Conservation (phyloP, 2,113 vertebrate species). For the Calypte anna region DNA sequence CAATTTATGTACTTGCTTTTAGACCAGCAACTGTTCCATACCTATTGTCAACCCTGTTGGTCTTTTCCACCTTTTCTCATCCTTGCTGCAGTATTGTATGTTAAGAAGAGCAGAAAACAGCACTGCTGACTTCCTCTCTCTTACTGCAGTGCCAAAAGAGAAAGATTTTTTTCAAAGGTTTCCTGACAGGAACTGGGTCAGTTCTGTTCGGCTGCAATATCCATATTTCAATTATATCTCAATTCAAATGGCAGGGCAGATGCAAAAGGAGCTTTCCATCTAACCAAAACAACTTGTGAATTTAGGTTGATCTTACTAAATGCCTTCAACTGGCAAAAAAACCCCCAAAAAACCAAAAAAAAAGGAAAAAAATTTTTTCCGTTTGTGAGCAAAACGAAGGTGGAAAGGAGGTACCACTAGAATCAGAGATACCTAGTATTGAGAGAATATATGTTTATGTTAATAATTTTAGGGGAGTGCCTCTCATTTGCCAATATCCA, state of each 20-base stretch:
- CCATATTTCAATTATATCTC: no score
- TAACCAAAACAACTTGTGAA: neutral
- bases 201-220: neutral
- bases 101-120: neutral
- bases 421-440: neutral
- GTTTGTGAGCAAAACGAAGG: neutral
- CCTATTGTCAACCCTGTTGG: neutral
- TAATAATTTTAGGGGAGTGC: neutral
- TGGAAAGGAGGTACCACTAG: neutral
- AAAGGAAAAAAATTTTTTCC: neutral
- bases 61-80: neutral
- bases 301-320: neutral
- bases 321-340: neutral
- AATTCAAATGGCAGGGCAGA: neutral
- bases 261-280: neutral
- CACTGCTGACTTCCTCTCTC: accelerated
- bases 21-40: neutral
- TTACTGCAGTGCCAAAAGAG: neutral
- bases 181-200: neutral
- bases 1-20: neutral
- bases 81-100: neutral
- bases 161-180: neutral
- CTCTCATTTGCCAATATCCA: neutral
- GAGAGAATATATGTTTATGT: neutral
- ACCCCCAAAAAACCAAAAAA: neutral